Evolutionary conservation across 2,113 vertebrate species (phyloP).

Genomic region (Cynopterus brachyotis): DNA sequence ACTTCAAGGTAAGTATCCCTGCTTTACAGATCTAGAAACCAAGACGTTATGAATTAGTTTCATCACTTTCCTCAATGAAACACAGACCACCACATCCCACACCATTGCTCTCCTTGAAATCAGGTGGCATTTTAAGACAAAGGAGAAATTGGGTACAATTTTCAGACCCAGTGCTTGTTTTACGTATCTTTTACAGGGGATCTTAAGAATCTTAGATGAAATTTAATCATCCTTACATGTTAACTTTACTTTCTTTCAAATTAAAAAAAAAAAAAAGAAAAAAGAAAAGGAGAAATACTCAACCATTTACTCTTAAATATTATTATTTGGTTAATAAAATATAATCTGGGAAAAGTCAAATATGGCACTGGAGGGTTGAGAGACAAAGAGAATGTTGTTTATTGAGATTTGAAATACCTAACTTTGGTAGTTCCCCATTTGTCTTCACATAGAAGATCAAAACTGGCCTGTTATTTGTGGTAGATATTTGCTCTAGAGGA

Average conservation of each 20-base stretch:
- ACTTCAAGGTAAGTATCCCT: background rate
- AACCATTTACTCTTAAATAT: conserved; percentile 3
- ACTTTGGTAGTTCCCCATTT: conserved; percentile 1
- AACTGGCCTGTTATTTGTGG: background rate
- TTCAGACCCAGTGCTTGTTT: background rate
- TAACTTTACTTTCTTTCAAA: conserved; percentile 37
- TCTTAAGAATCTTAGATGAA: background rate
- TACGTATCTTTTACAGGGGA: background rate
- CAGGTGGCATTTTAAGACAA: background rate
- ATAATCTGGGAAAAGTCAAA: background rate
- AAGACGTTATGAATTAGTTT: background rate
- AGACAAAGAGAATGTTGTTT: background rate
- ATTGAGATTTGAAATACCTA: background rate
- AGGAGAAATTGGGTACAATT: background rate
- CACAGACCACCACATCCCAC: background rate
- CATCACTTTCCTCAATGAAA: background rate
- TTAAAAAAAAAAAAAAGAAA: background rate
- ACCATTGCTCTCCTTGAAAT: background rate
- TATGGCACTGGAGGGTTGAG: background rate
- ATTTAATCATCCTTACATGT: conserved; percentile 20
- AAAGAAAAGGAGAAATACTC: conserved; percentile 3
- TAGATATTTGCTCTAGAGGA: background rate
- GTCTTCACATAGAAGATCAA: background rate
- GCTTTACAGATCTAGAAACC: background rate
- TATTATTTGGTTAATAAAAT: background rate